Evolutionary conservation across 2,888 invertebrate species (phyloP).

Genomic region (Ennomos quercinarius): DNA sequence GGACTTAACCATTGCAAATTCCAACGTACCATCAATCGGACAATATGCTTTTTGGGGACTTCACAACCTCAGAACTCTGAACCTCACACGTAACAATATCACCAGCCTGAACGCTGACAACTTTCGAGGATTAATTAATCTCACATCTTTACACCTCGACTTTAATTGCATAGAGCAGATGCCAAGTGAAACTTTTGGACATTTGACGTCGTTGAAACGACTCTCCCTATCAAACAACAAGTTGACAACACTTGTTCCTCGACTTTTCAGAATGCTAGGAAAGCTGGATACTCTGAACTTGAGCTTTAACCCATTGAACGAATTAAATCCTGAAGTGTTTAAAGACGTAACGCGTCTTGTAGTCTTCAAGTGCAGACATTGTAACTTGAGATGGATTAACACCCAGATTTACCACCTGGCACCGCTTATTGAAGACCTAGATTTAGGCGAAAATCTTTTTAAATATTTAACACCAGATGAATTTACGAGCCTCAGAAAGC

Average conservation of each 20-base stretch:
- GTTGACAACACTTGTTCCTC: slow-evolving; percentile 88
- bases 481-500: slow-evolving; percentile 88
- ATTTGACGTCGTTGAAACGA: slow-evolving; percentile 88
- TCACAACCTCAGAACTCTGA: slow-evolving; percentile 84
- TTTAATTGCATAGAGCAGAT: slow-evolving; percentile 90
- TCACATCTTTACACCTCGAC: slow-evolving; percentile 89
- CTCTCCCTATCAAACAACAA: slow-evolving; percentile 89
- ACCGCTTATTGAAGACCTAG: slow-evolving; percentile 89
- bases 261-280: slow-evolving; percentile 90
- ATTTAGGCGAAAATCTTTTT: slow-evolving; percentile 91
- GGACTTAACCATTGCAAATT: slow-evolving; percentile 89
- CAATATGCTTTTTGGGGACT: slow-evolving; percentile 93
- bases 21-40: slow-evolving; percentile 91
- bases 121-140: slow-evolving; percentile 91
- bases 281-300: slow-evolving; percentile 90
- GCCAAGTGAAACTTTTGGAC: slow-evolving; percentile 91
- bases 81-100: slow-evolving; percentile 91
- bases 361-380: slow-evolving; percentile 89
- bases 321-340: slow-evolving; percentile 92
- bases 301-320: slow-evolving; percentile 90
- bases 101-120: slow-evolving; percentile 89
- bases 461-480: slow-evolving; percentile 91
- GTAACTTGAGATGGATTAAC: slow-evolving; percentile 90
- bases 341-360: slow-evolving; percentile 90
- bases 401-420: slow-evolving; percentile 92